A percentile compares a stretch with the other conserved stretches of the same genome.
phyloP scores from a whole-genome alignment of 2,113 vertebrate species.

The Chaetops frenatus region DNA sequence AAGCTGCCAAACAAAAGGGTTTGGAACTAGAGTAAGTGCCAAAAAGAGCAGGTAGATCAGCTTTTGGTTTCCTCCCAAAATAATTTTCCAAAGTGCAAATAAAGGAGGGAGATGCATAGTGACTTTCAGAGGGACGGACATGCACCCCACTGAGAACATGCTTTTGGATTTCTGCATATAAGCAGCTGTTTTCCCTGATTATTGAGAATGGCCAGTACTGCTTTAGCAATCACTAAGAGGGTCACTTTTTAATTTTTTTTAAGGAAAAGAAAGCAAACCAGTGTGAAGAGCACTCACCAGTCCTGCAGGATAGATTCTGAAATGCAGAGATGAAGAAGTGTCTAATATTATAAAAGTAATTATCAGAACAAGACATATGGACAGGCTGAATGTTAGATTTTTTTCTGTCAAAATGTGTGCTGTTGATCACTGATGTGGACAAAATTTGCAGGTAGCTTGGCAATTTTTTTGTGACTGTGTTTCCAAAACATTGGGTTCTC shows the following conservation, averaged over 20 bases:
- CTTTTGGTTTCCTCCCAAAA: not conserved
- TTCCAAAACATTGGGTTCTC: not conserved
- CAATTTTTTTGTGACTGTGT: not conserved
- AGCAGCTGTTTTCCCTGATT: not conserved
- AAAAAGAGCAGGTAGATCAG: not conserved
- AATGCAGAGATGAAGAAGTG: not conserved
- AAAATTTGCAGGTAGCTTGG: not conserved
- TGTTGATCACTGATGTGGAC: not conserved
- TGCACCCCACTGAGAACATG: rapidly evolving
- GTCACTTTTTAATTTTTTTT: not conserved
- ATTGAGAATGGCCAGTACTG: not conserved
- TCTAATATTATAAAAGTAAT: not conserved
- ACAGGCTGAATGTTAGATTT: rapidly evolving
- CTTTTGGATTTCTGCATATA: not conserved
- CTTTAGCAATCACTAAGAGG: not conserved
- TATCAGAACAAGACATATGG: not conserved
- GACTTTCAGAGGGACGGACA: not conserved
- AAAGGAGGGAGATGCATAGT: not conserved
- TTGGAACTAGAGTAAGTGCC: not conserved
- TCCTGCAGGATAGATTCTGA: not conserved
- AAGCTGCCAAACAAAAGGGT: not conserved
- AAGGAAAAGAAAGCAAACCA: not conserved
- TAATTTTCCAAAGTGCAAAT: not conserved
- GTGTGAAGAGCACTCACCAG: not conserved
- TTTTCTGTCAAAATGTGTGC: not conserved